A percentile compares a stretch with the other conserved stretches of the same genome.
Conservation (phyloP, 1,140 invertebrate genomes). For the Aphelinus atriplicis region DNA sequence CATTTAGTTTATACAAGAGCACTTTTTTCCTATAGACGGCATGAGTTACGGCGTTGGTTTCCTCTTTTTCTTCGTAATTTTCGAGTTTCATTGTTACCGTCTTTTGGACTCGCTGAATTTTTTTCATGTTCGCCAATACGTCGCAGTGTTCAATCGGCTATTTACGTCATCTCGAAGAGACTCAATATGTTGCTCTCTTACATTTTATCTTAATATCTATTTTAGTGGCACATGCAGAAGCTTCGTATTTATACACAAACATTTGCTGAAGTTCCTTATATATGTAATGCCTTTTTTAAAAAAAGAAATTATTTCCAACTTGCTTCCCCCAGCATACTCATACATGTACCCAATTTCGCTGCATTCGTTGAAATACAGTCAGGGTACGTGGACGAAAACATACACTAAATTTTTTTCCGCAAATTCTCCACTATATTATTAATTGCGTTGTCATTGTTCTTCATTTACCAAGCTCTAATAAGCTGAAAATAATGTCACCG, state of each 20-base stretch:
- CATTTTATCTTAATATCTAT: background rate
- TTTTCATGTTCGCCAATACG: conserved; percentile 3
- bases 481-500: conserved; percentile 20
- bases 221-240: background rate
- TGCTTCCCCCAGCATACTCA: background rate
- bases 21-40: conserved; percentile 58
- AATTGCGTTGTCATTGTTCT: background rate
- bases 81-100: conserved; percentile 34
- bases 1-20: conserved; percentile 54
- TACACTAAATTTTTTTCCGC: background rate
- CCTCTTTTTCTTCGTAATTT: conserved; percentile 28
- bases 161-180: background rate
- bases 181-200: background rate
- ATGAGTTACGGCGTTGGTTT: conserved; percentile 48
- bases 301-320: background rate
- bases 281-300: background rate
- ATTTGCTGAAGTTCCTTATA: background rate
- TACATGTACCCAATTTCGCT: background rate
- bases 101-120: conserved; percentile 27
- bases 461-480: conserved; percentile 25
- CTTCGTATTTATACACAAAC: background rate
- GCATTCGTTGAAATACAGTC: background rate
- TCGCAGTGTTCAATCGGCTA: background rate
- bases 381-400: background rate
- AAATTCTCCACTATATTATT: background rate